Evolutionary conservation across 2,113 vertebrate species (phyloP).

Genomic region (Capra hircus): DNA sequence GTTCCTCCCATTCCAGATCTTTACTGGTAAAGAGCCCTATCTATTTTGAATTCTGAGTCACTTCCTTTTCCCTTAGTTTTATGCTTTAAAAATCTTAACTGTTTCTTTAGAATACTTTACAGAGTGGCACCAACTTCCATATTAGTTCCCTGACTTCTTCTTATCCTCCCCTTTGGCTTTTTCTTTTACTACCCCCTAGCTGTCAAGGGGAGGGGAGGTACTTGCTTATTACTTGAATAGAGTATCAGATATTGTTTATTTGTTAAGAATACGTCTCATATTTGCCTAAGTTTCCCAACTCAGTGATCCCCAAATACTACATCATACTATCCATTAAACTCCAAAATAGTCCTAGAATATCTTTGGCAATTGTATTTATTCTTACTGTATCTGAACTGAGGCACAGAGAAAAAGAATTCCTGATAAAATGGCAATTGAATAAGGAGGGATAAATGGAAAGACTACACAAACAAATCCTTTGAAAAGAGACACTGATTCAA

Average conservation of each 20-base stretch:
- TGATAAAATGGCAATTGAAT: neutral
- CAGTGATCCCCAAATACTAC: neutral
- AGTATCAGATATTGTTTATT: neutral
- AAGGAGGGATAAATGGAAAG: neutral
- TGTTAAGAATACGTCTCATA: neutral
- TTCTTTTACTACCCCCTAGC: neutral
- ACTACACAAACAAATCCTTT: neutral
- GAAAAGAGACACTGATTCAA: neutral
- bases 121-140: neutral
- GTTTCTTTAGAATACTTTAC: neutral
- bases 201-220: neutral
- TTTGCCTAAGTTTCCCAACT: neutral
- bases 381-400: neutral
- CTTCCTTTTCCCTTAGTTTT: slow-evolving; percentile 54
- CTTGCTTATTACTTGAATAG: neutral
- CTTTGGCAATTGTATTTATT: neutral
- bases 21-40: neutral
- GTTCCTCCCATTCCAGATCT: neutral
- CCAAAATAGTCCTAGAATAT: neutral
- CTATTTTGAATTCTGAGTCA: slow-evolving; percentile 61
- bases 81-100: neutral
- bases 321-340: neutral
- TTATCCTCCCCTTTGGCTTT: neutral
- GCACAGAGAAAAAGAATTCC: neutral
- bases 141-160: neutral